These are phyloP conservation scores for Physocephala rufipes DNA, from an alignment of 2,888 invertebrate genomes.

Conservation along the genomic window DNA sequence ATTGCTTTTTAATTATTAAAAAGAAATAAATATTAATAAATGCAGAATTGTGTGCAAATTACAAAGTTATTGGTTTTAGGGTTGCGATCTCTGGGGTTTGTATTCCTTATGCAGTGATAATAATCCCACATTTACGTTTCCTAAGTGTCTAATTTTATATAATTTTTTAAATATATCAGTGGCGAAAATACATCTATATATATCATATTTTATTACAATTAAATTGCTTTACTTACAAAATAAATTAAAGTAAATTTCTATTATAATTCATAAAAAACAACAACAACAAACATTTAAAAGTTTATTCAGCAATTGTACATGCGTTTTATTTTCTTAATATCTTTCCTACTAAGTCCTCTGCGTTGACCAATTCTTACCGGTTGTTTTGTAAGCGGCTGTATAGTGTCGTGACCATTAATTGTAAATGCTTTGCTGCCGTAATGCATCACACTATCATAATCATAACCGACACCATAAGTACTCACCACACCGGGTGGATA, in stretches of 20 bases:
- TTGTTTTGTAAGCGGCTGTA: slow-evolving; percentile 66
- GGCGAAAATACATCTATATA: too few relatives aligned
- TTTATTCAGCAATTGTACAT: slow-evolving; percentile 15
- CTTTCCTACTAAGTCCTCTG: slow-evolving; percentile 43
- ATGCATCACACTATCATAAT: slow-evolving; percentile 82
- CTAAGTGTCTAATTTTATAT: not conserved
- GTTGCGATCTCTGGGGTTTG: too few relatives aligned
- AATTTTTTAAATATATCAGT: not conserved
- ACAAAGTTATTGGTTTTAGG: too few relatives aligned
- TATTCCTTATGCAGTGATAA: too few relatives aligned
- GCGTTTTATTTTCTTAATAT: slow-evolving; percentile 30
- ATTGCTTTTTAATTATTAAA: too few relatives aligned
- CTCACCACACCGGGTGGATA: slow-evolving; percentile 68
- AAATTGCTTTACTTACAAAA: too few relatives aligned
- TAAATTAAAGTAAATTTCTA: not conserved
- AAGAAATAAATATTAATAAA: too few relatives aligned
- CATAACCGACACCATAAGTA: slow-evolving; percentile 76
- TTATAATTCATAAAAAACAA: too few relatives aligned
- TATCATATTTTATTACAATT: too few relatives aligned
- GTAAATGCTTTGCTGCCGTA: slow-evolving; percentile 79
- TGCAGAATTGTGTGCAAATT: too few relatives aligned
- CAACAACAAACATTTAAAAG: not conserved
- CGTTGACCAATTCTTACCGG: slow-evolving; percentile 50
- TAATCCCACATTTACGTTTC: not conserved
- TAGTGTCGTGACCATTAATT: slow-evolving; percentile 74